A percentile compares a stretch with the other conserved stretches of the same genome.
Conservation (phyloP, 1,140 invertebrate genomes). For the Drosophila neocordata region DNA sequence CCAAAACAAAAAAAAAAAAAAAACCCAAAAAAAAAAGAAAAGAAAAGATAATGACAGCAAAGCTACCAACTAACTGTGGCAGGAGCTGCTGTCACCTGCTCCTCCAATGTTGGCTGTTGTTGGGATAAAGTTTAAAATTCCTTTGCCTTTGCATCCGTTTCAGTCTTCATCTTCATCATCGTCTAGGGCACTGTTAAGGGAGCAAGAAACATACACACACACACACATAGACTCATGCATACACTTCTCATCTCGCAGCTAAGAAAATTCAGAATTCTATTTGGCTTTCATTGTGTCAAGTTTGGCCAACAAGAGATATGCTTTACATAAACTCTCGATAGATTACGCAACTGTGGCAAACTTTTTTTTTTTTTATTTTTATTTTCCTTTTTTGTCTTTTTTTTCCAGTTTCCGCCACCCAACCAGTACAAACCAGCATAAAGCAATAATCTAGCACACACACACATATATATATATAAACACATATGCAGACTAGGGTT, state of each 20-base stretch:
- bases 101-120: background rate
- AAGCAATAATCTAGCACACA: conserved; percentile 44
- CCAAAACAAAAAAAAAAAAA: conserved; percentile 13
- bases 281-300: conserved; percentile 35
- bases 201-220: background rate
- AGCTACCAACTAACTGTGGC: conserved; percentile 11
- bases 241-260: too few species aligned
- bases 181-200: background rate
- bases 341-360: conserved; percentile 57
- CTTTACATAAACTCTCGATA: conserved; percentile 65
- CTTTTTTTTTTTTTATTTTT: conserved; percentile 22
- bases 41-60: conserved; percentile 47
- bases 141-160: background rate
- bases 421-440: conserved; percentile 13
- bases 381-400: too few species aligned
- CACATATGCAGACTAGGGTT: conserved; percentile 3
- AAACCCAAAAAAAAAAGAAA: too few species aligned
- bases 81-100: conserved; percentile 27
- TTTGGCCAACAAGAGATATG: conserved; percentile 41
- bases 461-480: background rate
- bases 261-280: conserved; percentile 36
- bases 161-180: background rate
- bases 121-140: conserved; percentile 14
- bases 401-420: conserved; percentile 12
- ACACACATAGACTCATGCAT: too few species aligned